Base-by-base conservation (phyloP, 92 coral and sea anemone species). In the Hydrozoanthus gracilis region DNA sequence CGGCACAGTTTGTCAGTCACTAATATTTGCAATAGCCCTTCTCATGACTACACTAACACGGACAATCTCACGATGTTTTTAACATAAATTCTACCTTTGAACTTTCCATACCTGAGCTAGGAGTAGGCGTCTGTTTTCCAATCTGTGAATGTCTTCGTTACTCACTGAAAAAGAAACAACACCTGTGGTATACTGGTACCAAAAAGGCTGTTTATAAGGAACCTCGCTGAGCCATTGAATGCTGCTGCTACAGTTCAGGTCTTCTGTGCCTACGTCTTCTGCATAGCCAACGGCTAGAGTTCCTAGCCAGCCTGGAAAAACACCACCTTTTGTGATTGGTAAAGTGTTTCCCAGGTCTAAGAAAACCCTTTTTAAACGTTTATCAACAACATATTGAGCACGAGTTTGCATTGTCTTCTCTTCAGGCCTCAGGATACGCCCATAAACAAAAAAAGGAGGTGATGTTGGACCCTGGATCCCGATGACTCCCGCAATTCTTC, bases 341-440 rank as follows among this genome's bases (percentile, higher is more conserved):
- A 92, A 67, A 73, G 90, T 80, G 82, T 95, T 95, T 49, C 95
- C 95, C 20, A 95, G 80, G 86, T 95, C 98, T 5, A 92, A 35
- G 46, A 60, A 83, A 27, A 92, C 17, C 44, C 67, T 80, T 20
- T 79, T 46, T 18, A 51, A 74, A 5, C 10, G 47, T n/a, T 78
- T 49, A 27, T 90, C 94, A 60, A 92, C 82, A 16, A 84, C 74
- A 73, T 92, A 92, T 7, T 95, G 95, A 7, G 98, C 75, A 14
- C 66, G 48, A 67, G n/a, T 75, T 55, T 54, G 74, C 13, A 79
- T 7, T 14, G 86, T 61, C 8, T 54, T 50, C 2, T 74, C 14
- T 35, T 67, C 49, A 2, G 91, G 35, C 56, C 83, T 87, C 71
- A 92, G 76, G 70, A 85, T 73, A 50, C 98, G 92, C 5, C 95